phyloP scores from a whole-genome alignment of 2,113 vertebrate species.

The Oceanites oceanicus region DNA sequence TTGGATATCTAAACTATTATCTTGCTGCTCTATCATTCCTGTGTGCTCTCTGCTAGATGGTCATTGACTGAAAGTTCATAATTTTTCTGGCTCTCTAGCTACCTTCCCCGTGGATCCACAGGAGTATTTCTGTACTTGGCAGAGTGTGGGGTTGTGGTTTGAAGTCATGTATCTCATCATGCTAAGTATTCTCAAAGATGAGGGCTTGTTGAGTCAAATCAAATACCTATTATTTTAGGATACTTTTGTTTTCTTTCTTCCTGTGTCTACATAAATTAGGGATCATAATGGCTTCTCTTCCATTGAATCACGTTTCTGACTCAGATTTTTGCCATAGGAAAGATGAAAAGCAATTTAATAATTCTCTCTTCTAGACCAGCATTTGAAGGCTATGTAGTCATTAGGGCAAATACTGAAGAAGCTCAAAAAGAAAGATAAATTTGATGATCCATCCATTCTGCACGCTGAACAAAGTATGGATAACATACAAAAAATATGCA shows the following conservation, averaged over 20 bases:
- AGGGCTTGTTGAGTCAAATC: not conserved
- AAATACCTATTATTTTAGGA: not conserved
- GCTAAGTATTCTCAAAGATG: not conserved
- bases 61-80: not conserved
- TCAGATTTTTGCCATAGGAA: not conserved
- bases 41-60: not conserved
- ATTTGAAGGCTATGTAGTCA: not conserved
- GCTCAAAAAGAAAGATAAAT: not conserved
- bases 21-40: not conserved
- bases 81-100: not conserved
- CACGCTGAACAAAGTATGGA: not conserved
- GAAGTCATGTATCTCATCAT: not conserved
- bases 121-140: not conserved
- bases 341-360: not conserved
- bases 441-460: not conserved
- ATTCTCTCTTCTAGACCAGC: not conserved
- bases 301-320: not conserved
- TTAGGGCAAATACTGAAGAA: not conserved
- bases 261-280: not conserved
- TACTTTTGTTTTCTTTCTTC: not conserved
- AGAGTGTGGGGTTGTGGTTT: not conserved
- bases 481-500: not conserved
- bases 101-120: not conserved
- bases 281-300: not conserved
- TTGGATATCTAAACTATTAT: not conserved